Evolutionary conservation across 1,140 invertebrate genomes (phyloP), one percentile per base, ranked within the genome.

Genomic region (Cyrtorhinus lividipennis): DNA sequence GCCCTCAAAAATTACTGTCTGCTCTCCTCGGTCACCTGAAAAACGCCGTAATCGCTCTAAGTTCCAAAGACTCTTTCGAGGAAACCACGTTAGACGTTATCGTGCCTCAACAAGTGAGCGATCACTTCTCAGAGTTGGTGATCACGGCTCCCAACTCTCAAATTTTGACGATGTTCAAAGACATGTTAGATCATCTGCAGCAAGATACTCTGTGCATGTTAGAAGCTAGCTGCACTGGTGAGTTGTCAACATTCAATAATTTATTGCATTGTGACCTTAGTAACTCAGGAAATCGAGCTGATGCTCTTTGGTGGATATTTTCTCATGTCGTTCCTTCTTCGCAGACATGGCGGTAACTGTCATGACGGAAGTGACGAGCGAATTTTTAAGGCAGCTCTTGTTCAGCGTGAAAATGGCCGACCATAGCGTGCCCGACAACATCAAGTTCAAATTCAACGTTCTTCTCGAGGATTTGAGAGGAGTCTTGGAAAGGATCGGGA

Each of bases 401-500:
- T 27, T 30, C n/a, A 38, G 57, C 27, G 57, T 58, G n/a, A 65
- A 63, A 23, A 65, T 65, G 1, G 56, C 56, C 27, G 61, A 65
- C 45, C 38, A 59, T 25, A 65, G 56, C 45, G 56, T 57, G 25
- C 62, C 64, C 56, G 53, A 59, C 1, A 24, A 53, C 48, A 58
- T 65, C 24, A 59, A 65, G 38, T n/a, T 44, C 13, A 65, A 65
- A 56, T 65, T 62, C 27, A 58, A 27, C 25, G 25, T 20, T 24
- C 24, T 65, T 30, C 8, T 65, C n/a, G 26, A 59, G 20, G 64
- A 65, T 10, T 15, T 65, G 13, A 24, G 26, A 62, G 38, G 13
- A 13, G 25, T 61, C 44, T 10, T 38, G 1, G 25, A 24, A n/a
- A 23, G 26, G n/a, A 30, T 59, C 24, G 62, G 62, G 1, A 59